Conservation (phyloP, 2,888 invertebrate species). For the Drosophila austrosaltans region DNA sequence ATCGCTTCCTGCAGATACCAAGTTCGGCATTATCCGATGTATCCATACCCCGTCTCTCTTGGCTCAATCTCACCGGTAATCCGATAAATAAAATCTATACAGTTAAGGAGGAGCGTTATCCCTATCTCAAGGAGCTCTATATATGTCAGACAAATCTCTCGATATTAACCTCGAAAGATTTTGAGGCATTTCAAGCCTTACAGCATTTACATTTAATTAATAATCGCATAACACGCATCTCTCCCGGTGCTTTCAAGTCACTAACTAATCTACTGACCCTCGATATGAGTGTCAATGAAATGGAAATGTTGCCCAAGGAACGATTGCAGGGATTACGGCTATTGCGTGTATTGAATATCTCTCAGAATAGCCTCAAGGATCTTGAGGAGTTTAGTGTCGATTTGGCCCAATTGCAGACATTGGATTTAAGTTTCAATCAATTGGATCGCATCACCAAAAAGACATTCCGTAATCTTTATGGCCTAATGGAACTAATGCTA, state of each 20-base stretch:
- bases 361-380: conserved; percentile 91
- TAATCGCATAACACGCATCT: conserved; percentile 91
- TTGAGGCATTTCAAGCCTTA: conserved; percentile 91
- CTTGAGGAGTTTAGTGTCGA: conserved; percentile 92
- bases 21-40: conserved; percentile 89
- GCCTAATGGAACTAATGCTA: conserved; percentile 90
- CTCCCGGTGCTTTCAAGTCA: conserved; percentile 92
- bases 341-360: conserved; percentile 90
- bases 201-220: conserved; percentile 89
- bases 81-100: conserved; percentile 89
- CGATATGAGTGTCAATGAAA: conserved; percentile 92
- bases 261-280: conserved; percentile 90
- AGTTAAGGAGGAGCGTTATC: conserved; percentile 89
- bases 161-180: conserved; percentile 92
- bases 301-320: conserved; percentile 93
- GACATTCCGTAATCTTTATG: conserved; percentile 90
- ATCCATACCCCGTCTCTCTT: conserved; percentile 88
- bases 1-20: conserved; percentile 92
- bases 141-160: conserved; percentile 91
- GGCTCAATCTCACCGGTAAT: conserved; percentile 93
- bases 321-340: conserved; percentile 91
- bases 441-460: conserved; percentile 90
- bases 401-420: conserved; percentile 89
- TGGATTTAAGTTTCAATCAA: conserved; percentile 93
- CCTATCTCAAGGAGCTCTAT: conserved; percentile 91